These are phyloP conservation scores for Galeopterus variegatus DNA, from an alignment of 2,113 vertebrate species.

Conservation along the genomic window DNA sequence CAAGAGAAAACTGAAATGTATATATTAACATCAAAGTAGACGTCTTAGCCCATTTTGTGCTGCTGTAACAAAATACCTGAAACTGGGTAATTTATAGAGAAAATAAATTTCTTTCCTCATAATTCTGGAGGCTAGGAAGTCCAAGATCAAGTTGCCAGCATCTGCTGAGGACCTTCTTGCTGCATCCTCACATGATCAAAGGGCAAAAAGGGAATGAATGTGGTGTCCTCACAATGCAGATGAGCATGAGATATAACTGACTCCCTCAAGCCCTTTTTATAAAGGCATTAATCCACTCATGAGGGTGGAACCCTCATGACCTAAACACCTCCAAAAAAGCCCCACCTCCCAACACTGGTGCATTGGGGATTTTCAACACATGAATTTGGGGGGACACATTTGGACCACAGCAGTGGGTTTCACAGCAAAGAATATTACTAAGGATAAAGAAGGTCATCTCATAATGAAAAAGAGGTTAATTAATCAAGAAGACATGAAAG, in stretches of 20 bases:
- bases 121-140: not conserved
- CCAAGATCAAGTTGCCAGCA: not conserved
- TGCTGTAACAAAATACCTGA: not conserved
- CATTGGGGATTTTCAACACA: not conserved
- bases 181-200: no score
- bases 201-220: no score
- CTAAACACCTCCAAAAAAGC: no score
- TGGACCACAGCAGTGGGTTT: not conserved
- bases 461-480: not conserved
- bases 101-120: not conserved
- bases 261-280: no score
- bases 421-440: conserved; percentile 33
- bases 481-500: not conserved
- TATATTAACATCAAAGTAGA: not conserved
- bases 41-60: not conserved
- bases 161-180: not conserved
- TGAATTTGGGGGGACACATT: not conserved
- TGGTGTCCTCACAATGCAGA: no score
- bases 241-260: no score
- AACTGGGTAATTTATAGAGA: not conserved
- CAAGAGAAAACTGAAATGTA: conserved; percentile 10
- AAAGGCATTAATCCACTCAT: no score
- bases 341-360: not conserved
- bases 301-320: no score
- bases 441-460: not conserved